A percentile compares a stretch with the other conserved stretches of the same genome.
phyloP scores from a whole-genome alignment of 2,797 vertebrate genomes.

The Botia almorhae region DNA sequence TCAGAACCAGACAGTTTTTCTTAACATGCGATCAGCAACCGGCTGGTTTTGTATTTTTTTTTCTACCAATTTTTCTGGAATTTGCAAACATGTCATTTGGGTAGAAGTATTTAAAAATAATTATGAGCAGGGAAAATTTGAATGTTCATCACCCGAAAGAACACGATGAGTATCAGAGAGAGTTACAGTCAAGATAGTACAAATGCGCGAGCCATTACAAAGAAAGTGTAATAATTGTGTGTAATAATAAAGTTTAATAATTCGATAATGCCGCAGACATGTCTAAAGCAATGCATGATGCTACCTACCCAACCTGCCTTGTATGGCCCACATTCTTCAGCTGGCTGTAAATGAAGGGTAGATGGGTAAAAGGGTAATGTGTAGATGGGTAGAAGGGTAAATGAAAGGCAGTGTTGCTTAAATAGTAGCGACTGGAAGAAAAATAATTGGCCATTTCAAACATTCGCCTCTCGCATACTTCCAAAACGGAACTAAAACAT shows the following conservation, averaged over 20 bases:
- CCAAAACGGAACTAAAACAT: not conserved
- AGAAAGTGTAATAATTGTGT: constrained; percentile 7
- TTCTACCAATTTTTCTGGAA: too few species aligned
- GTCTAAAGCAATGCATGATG: constrained; percentile 17
- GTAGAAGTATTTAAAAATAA: too few species aligned
- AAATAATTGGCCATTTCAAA: not conserved
- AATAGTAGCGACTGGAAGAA: not conserved
- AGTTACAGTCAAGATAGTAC: not conserved
- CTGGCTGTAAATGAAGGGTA: not conserved
- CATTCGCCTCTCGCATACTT: not conserved
- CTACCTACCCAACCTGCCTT: not conserved
- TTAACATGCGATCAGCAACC: too few species aligned
- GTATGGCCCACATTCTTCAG: not conserved
- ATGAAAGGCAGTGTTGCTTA: not conserved
- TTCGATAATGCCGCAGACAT: constrained; percentile 1
- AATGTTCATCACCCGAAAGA: not conserved
- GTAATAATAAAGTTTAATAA: not conserved
- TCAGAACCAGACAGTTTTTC: too few species aligned
- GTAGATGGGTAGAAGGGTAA: too few species aligned
- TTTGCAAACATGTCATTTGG: too few species aligned
- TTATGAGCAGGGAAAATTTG: not conserved
- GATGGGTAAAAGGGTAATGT: too few species aligned
- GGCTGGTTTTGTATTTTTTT: too few species aligned
- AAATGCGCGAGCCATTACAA: not conserved
- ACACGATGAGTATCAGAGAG: not conserved